phyloP scores from a whole-genome alignment of 1,140 invertebrate species.

The Triops longicaudatus region DNA sequence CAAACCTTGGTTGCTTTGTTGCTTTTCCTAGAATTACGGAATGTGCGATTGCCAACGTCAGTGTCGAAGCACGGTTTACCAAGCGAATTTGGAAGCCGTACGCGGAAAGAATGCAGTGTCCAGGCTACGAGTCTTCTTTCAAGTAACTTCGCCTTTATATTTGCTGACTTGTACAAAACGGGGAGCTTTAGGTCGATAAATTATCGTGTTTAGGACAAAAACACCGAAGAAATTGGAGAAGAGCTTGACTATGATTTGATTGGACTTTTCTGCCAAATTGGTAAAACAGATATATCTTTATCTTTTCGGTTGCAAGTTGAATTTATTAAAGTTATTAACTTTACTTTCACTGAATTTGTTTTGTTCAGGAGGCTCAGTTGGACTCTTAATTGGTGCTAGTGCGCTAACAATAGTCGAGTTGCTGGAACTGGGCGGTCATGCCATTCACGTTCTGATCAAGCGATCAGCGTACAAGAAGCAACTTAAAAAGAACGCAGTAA shows the following conservation, averaged over 20 bases:
- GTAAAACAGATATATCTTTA: background rate
- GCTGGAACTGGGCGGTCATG: slow-evolving; percentile 20
- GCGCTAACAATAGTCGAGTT: slow-evolving; percentile 21
- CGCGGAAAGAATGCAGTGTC: background rate
- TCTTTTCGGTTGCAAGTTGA: no score
- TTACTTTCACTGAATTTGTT: background rate
- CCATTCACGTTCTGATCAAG: background rate
- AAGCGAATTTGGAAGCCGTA: slow-evolving; percentile 17
- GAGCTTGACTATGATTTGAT: slow-evolving; percentile 19
- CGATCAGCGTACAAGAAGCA: background rate
- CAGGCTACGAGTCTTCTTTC: slow-evolving; percentile 26
- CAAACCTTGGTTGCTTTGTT: no score
- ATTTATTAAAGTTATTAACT: background rate
- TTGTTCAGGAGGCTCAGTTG: slow-evolving; percentile 19
- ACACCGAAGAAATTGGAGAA: slow-evolving; percentile 17
- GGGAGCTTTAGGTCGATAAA: background rate
- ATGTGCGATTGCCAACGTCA: slow-evolving; percentile 17
- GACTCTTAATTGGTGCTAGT: slow-evolving; percentile 24
- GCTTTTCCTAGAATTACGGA: slow-evolving; percentile 16
- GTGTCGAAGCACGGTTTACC: slow-evolving; percentile 11
- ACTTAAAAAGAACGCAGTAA: background rate
- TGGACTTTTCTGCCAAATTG: slow-evolving; percentile 26
- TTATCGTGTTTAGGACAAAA: background rate
- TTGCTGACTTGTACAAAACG: no score
- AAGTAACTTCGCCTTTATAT: slow-evolving; percentile 7